Evolutionary conservation across 2,888 invertebrate genomes (phyloP).

Genomic region (Lydus trimaculatus): DNA sequence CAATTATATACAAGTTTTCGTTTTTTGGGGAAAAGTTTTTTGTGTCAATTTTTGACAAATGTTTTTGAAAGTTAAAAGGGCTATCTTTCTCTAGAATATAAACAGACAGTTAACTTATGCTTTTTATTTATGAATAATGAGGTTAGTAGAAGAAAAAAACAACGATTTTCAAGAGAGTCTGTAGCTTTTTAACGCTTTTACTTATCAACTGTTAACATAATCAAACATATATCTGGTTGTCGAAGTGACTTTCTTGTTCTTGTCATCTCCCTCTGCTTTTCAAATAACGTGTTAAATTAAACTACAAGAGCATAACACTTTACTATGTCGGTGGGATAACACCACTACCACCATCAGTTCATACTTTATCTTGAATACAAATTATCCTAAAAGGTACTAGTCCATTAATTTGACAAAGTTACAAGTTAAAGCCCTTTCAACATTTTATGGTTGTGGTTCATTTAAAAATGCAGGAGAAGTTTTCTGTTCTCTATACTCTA

Average conservation of each 20-base stretch:
- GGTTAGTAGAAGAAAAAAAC: neutral
- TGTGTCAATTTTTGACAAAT: constrained; percentile 5
- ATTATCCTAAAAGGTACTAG: constrained; percentile 35
- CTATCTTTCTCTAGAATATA: neutral
- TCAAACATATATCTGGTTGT: neutral
- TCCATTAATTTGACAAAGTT: constrained; percentile 51
- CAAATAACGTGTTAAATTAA: constrained; percentile 27
- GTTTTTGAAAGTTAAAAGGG: neutral
- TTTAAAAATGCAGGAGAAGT: constrained; percentile 43
- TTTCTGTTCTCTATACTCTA: constrained; percentile 28
- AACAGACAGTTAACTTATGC: neutral
- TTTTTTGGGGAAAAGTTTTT: neutral
- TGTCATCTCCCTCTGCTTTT: neutral
- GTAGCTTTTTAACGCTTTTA: neutral
- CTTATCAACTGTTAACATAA: neutral
- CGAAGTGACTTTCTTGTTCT: neutral
- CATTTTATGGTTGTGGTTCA: constrained; percentile 36
- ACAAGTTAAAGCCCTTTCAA: constrained; percentile 42
- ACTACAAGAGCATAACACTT: constrained; percentile 31
- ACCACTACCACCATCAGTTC: constrained; percentile 4
- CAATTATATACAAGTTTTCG: constrained; percentile 7
- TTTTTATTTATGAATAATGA: neutral
- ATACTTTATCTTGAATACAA: constrained; percentile 43
- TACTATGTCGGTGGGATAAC: constrained; percentile 7
- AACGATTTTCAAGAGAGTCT: neutral